Percentiles rank a stretch among this genome's conserved stretches.
These are phyloP conservation scores for Alloscopus bannaensis DNA, from an alignment of 2,888 invertebrate genomes.

Conservation along the genomic window DNA sequence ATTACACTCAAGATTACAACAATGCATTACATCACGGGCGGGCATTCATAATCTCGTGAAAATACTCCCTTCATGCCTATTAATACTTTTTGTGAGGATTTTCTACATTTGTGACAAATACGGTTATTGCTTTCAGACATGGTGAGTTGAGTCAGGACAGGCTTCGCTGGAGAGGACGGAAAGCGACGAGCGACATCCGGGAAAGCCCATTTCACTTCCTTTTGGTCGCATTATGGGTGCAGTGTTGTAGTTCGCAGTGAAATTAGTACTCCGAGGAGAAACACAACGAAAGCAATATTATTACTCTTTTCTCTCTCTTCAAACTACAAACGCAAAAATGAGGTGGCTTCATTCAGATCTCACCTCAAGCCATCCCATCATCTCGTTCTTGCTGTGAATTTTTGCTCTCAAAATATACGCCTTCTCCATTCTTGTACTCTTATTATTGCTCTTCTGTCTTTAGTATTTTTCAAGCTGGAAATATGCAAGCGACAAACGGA, in stretches of 20 bases:
- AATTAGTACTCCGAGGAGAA: slow-evolving; percentile 43
- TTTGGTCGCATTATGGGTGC: slow-evolving; percentile 21
- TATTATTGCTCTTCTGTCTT: no score
- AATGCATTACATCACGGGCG: slow-evolving; percentile 39
- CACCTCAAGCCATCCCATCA: slow-evolving; percentile 15
- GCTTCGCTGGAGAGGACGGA: slow-evolving; percentile 9
- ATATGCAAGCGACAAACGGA: no score
- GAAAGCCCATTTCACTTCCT: slow-evolving; percentile 26
- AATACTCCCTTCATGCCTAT: slow-evolving; percentile 27
- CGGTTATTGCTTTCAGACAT: slow-evolving; percentile 29
- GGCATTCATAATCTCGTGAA: slow-evolving; percentile 50
- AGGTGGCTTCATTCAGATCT: neutral
- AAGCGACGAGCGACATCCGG: slow-evolving; percentile 35
- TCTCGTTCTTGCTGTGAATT: slow-evolving; percentile 10
- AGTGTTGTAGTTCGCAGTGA: neutral
- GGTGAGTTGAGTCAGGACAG: slow-evolving; percentile 14
- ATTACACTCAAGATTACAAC: slow-evolving; percentile 51
- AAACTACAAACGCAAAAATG: neutral
- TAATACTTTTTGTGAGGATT: neutral
- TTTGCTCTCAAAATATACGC: slow-evolving; percentile 1
- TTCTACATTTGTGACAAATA: slow-evolving; percentile 35
- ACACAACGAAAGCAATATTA: neutral
- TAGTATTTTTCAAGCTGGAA: no score
- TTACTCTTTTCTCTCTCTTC: neutral
- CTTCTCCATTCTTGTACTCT: no score